These are phyloP conservation scores for Rhopilema esculentum DNA, from an alignment of 30 jellyfish, hydroid and myxozoan species.

Conservation along the genomic window DNA sequence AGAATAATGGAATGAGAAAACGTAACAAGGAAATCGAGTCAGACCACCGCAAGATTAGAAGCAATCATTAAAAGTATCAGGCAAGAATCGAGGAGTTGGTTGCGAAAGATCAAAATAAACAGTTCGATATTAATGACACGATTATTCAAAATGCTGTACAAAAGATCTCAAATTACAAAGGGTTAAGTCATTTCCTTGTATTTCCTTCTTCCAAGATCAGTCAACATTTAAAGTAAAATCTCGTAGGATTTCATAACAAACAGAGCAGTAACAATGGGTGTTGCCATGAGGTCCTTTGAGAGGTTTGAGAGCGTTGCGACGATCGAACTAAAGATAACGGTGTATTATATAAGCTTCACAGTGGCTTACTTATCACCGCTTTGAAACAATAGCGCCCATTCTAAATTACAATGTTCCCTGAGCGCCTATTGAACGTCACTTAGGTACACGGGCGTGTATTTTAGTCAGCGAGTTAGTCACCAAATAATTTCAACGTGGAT, in stretches of 20 bases:
- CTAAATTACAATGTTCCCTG: background rate
- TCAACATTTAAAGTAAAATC: background rate
- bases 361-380: background rate
- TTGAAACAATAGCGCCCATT: background rate
- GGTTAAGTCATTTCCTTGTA: background rate
- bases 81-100: background rate
- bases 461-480: background rate
- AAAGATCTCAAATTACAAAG: background rate
- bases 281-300: background rate
- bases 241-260: background rate
- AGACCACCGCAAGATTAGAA: too few relatives aligned
- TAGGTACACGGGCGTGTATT: background rate
- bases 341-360: background rate
- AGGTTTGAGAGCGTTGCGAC: background rate
- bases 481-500: background rate
- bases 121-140: background rate
- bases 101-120: background rate
- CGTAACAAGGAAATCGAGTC: too few relatives aligned
- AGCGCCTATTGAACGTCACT: background rate
- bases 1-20: background rate
- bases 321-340: background rate
- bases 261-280: background rate
- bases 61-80: too few relatives aligned
- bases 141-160: too few relatives aligned
- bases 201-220: background rate